phyloP scores from a whole-genome alignment of 2,797 vertebrate species.

The Acestrorhynchus altus region DNA sequence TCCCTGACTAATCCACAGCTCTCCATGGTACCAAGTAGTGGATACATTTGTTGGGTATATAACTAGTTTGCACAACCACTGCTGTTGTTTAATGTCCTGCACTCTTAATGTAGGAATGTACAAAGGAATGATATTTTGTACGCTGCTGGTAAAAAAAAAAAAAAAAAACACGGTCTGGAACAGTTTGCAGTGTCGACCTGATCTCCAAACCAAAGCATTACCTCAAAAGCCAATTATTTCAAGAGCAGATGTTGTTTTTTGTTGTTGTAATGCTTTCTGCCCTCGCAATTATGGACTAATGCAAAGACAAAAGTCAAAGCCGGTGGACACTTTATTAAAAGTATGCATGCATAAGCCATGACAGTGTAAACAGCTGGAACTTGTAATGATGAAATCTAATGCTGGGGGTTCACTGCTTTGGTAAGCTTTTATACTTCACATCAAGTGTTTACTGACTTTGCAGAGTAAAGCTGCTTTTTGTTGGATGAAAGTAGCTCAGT shows the following conservation, averaged over 20 bases:
- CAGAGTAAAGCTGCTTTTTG: neutral
- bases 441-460: neutral
- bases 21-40: neutral
- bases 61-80: neutral
- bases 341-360: neutral
- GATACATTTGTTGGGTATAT: neutral
- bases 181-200: no score
- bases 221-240: conserved; percentile 26
- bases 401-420: conserved; percentile 1
- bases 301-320: conserved; percentile 6
- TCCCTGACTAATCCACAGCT: neutral
- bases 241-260: conserved; percentile 27
- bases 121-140: conserved; percentile 13
- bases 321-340: conserved; percentile 7
- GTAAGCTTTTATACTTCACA: neutral
- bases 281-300: conserved; percentile 29
- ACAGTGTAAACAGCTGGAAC: conserved; percentile 4
- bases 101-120: conserved; percentile 17
- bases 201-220: conserved; percentile 29
- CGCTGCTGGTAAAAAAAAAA: neutral
- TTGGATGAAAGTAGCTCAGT: neutral
- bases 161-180: neutral
- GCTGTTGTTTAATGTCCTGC: neutral
- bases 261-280: conserved; percentile 8
- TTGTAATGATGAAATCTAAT: conserved; percentile 6